Conservation (phyloP, 2,797 vertebrate species). For the Chelidonichthys spinosus region DNA sequence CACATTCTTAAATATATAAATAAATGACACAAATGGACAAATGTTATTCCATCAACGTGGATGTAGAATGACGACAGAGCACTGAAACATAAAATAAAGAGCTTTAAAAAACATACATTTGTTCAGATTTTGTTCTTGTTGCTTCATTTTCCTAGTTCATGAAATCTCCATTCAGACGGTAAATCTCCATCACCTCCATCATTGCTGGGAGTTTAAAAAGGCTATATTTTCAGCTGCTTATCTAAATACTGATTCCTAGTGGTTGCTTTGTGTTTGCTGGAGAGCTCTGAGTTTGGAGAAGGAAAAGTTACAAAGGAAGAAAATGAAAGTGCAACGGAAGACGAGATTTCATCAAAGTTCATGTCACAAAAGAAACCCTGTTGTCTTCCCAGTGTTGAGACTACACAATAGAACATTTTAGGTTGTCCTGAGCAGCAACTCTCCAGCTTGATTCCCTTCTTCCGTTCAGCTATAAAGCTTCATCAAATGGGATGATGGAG, state of each 20-base stretch:
- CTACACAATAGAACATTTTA: neutral
- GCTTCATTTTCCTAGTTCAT: neutral
- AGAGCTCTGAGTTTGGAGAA: neutral
- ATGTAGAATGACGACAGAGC: slow-evolving; percentile 2
- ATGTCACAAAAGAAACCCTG: neutral
- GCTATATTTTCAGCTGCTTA: neutral
- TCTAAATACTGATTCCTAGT: neutral
- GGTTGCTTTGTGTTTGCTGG: neutral
- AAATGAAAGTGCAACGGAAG: neutral
- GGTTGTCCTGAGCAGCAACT: neutral
- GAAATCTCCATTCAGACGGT: neutral
- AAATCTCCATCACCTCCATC: neutral
- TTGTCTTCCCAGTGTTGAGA: neutral
- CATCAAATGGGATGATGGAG: neutral
- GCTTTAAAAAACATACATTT: slow-evolving; percentile 35
- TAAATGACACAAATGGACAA: neutral
- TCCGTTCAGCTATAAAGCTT: neutral
- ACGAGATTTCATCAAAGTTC: neutral
- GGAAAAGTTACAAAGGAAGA: neutral
- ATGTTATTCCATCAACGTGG: neutral
- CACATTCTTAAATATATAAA: no score
- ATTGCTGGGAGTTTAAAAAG: neutral
- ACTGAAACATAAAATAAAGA: slow-evolving; percentile 15
- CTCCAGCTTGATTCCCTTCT: neutral
- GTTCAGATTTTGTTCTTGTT: slow-evolving; percentile 36